Conservation (phyloP, 2,797 vertebrate genomes). For the Halcyon leucocephala region DNA sequence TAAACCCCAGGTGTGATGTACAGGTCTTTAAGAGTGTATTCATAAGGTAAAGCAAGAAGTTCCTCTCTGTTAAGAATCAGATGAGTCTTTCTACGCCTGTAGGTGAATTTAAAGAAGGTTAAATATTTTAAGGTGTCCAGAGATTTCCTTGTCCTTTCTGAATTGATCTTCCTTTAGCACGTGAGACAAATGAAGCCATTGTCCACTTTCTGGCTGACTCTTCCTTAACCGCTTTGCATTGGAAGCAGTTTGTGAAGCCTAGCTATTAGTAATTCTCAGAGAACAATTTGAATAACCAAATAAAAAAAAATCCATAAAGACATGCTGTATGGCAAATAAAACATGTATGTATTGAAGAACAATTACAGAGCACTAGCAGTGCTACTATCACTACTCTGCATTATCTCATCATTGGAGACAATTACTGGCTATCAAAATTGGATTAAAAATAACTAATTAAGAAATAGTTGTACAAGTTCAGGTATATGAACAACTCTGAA, state of each 20-base stretch:
- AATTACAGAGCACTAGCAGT: neutral
- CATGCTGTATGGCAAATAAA: neutral
- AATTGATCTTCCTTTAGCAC: neutral
- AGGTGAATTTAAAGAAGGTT: neutral
- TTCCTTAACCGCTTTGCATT: neutral
- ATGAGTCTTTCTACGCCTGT: rapidly evolving
- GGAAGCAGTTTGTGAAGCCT: neutral
- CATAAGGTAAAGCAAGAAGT: neutral
- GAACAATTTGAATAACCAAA: neutral
- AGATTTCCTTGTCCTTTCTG: neutral
- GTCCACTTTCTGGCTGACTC: neutral
- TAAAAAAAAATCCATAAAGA: neutral
- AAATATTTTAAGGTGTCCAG: neutral
- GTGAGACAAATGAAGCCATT: neutral
- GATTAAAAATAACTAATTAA: neutral
- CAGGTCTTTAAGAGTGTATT: neutral
- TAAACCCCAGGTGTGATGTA: neutral
- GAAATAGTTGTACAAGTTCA: neutral
- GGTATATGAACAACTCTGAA: neutral
- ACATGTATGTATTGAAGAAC: neutral
- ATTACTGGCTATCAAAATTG: neutral
- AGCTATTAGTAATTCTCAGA: neutral
- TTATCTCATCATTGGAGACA: neutral
- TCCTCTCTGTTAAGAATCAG: neutral
- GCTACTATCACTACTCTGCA: neutral